phyloP scores from a whole-genome alignment of 2,888 invertebrate species.

The Cremastobaeus sp. region DNA sequence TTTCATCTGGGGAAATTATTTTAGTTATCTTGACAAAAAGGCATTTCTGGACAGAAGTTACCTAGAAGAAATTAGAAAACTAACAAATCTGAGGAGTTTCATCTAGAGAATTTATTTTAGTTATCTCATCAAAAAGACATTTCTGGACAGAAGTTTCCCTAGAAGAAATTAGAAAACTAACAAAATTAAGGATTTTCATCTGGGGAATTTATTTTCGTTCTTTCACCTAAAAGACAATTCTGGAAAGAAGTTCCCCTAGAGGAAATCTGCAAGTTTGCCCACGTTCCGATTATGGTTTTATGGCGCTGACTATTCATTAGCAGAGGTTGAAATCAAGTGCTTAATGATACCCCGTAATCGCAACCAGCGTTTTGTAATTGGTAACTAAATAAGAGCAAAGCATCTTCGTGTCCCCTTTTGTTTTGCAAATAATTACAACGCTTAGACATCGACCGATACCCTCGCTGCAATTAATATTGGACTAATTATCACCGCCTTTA shows the following conservation, averaged over 20 bases:
- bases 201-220: neutral
- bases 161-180: too few species aligned
- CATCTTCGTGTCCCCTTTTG: constrained; percentile 28
- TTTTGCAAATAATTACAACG: constrained; percentile 38
- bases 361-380: constrained; percentile 23
- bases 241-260: neutral
- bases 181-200: too few species aligned
- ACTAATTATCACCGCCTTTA: constrained; percentile 58
- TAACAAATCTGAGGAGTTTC: too few species aligned
- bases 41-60: too few species aligned
- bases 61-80: too few species aligned
- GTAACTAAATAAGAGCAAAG: constrained; percentile 31
- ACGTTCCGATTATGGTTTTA: neutral
- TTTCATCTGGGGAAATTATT: too few species aligned
- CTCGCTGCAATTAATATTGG: constrained; percentile 48
- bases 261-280: neutral
- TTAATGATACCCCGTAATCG: constrained; percentile 23
- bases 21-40: too few species aligned
- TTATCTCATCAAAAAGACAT: too few species aligned
- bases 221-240: neutral
- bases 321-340: too few species aligned
- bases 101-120: too few species aligned
- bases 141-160: too few species aligned
- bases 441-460: constrained; percentile 34
- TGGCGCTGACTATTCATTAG: constrained; percentile 3